Base-by-base conservation (phyloP, 2,797 vertebrate species). In the Natrix natrix region DNA sequence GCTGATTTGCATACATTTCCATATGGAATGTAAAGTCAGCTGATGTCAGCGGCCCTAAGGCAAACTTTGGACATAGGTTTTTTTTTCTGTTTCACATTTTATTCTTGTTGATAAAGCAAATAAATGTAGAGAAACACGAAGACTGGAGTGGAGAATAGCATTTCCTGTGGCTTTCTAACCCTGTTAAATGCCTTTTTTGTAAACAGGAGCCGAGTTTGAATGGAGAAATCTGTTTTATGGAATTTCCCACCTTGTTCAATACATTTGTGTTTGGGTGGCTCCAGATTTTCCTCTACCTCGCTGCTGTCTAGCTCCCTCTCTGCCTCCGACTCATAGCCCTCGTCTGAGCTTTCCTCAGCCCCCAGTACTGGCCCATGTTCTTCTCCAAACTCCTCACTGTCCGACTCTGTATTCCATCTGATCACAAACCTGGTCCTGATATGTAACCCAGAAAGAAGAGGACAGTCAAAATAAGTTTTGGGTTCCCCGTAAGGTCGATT, bases 371-470 rank as follows among this genome's bases (percentile, higher is more conserved):
- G 54, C 8, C 54, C 54, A 54, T 54, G 54, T 54, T 54, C 54
- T 11, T 54, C 54, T 8, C 10, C 10, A 54, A 11, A 8, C 54
- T 54, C 54, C 1, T 54, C 54, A 2, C 54, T 54, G 54, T 54
- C 54, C 54, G 54, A 54, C 10, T 54, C 54, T 1, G 2, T 11
- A 37, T 88, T 20, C 17, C 52, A 56, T 26, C 52, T 7, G 6
- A 87, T 56, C 0, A 43, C 61, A 32, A 13, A 98, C 98, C 98
- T 90, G 98, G 97, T 92, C 98, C 98, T 54, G 98, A 98, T 93
- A 97, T 97, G n/a, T 98, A 98, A 92, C 98, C 98, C 2, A 97
- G 97, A 95, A 98, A 86, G 92, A 98, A 98, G 94, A 97, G 32
- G 94, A 98, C 97, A 95, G 98, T 94, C 95, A 97, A 98, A 89